Conservation (phyloP, 2,113 vertebrate genomes). For the Saguinus midas region DNA sequence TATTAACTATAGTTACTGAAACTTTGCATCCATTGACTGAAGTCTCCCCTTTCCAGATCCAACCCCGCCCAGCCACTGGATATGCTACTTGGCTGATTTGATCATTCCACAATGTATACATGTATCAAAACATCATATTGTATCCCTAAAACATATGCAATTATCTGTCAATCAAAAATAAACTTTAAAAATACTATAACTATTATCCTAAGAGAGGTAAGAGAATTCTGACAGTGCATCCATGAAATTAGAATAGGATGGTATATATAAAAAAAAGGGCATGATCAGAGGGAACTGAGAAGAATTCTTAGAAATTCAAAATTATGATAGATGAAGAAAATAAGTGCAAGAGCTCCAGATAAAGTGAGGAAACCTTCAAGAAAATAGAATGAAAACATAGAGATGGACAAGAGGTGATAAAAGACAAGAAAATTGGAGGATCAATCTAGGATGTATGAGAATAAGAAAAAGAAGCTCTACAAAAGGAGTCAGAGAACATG, state of each 20-base stretch:
- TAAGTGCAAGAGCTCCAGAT: background rate
- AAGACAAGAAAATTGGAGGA: background rate
- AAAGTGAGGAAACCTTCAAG: background rate
- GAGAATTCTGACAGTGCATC: background rate
- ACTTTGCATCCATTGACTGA: background rate
- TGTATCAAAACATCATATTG: background rate
- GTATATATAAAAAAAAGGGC: background rate
- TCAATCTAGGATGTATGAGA: background rate
- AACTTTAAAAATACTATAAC: background rate
- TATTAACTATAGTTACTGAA: background rate
- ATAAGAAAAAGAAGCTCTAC: background rate
- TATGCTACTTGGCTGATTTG: background rate
- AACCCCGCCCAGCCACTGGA: background rate
- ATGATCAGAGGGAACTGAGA: background rate
- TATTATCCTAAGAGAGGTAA: background rate
- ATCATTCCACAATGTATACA: background rate
- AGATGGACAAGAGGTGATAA: background rate
- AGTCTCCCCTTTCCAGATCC: background rate
- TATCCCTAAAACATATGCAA: background rate
- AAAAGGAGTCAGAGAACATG: background rate
- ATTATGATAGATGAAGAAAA: background rate
- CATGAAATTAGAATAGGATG: background rate
- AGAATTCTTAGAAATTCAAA: conserved; percentile 28
- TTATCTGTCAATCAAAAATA: background rate
- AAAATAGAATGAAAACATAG: background rate